Evolutionary conservation across 2,113 vertebrate species (phyloP).

Genomic region (Chlamydotis undulata): DNA sequence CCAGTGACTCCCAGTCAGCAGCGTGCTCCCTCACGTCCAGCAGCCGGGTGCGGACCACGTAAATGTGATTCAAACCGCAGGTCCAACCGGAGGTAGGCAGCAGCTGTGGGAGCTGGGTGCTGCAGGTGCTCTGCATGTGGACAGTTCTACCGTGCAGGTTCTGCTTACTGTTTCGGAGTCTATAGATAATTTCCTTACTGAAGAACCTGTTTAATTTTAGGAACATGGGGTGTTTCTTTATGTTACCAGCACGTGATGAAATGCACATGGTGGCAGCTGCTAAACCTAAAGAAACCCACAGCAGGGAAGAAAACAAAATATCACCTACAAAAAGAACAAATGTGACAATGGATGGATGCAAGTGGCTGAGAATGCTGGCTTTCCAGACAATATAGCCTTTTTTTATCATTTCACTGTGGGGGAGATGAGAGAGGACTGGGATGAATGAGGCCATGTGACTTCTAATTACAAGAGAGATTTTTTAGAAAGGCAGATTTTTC

Average conservation of each 20-base stretch:
- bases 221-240: neutral
- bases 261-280: neutral
- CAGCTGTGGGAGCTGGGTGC: neutral
- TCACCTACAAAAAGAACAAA: neutral
- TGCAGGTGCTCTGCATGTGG: neutral
- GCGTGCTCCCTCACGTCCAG: accelerated
- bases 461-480: neutral
- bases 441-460: neutral
- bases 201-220: neutral
- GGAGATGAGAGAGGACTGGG: neutral
- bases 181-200: neutral
- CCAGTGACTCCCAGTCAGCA: neutral
- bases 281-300: slow-evolving; percentile 1
- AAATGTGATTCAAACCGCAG: neutral
- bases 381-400: neutral
- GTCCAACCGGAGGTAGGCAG: neutral
- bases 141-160: neutral
- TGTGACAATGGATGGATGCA: neutral
- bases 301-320: neutral
- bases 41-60: accelerated
- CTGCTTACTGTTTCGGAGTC: neutral
- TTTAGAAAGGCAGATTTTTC: neutral
- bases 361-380: neutral
- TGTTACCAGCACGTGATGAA: neutral
- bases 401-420: neutral